phyloP scores from a whole-genome alignment of 2,888 invertebrate genomes.

The Archaeoteleia sp. region DNA sequence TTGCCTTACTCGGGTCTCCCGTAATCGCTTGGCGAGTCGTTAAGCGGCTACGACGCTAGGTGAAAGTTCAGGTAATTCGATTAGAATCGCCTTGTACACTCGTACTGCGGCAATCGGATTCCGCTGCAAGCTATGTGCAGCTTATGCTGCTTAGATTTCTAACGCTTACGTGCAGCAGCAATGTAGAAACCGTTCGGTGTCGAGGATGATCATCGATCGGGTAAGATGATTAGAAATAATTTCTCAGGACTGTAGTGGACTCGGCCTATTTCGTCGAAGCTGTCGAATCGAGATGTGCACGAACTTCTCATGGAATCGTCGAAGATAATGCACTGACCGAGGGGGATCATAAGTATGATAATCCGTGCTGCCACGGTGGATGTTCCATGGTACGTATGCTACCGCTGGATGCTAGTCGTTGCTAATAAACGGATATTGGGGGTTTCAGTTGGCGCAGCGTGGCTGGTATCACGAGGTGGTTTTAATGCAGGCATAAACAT shows the following conservation, averaged over 20 bases:
- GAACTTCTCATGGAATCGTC: background rate
- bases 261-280: background rate
- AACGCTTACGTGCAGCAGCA: slow-evolving; percentile 8
- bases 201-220: slow-evolving; percentile 15
- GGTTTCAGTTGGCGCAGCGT: no score
- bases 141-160: slow-evolving; percentile 2
- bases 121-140: slow-evolving; percentile 1
- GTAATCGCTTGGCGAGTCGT: slow-evolving; percentile 59
- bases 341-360: no score
- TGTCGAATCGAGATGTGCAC: background rate
- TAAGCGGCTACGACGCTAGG: slow-evolving; percentile 56
- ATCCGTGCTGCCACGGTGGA: no score
- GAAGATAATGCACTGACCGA: no score
- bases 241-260: background rate
- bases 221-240: slow-evolving; percentile 10
- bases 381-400: no score
- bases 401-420: no score
- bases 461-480: slow-evolving; percentile 24
- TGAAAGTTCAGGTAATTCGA: slow-evolving; percentile 67
- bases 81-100: slow-evolving; percentile 61
- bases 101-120: slow-evolving; percentile 25
- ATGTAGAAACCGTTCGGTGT: slow-evolving; percentile 16
- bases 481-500: slow-evolving; percentile 64
- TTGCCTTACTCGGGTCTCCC: slow-evolving; percentile 44
- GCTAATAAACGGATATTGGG: no score